These are phyloP conservation scores for Cyprinodon variegatus DNA, from an alignment of 2,113 vertebrate genomes.

Conservation along the genomic window DNA sequence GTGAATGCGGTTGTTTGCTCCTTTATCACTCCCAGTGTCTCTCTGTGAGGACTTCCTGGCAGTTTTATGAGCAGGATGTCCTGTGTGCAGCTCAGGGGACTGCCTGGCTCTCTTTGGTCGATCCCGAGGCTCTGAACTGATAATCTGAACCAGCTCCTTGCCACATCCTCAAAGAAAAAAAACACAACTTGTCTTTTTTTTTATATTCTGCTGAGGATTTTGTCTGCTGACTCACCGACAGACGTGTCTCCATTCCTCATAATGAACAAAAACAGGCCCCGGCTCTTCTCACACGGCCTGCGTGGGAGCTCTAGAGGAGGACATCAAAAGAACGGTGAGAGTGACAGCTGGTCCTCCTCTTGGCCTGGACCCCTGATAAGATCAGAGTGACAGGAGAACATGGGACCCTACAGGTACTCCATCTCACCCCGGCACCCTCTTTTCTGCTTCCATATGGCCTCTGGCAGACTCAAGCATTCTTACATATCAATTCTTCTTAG, in stretches of 20 bases:
- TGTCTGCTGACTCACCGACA: conserved; percentile 46
- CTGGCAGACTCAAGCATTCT: conserved; percentile 49
- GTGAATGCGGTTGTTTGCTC: conserved; percentile 42
- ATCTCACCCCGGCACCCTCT: conserved; percentile 41
- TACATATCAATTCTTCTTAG: conserved; percentile 26
- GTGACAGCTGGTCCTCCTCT: conserved; percentile 79
- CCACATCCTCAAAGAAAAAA: conserved; percentile 51
- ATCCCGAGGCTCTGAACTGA: conserved; percentile 53
- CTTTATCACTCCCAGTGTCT: conserved; percentile 59
- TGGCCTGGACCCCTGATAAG: conserved; percentile 75
- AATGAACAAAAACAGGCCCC: conserved; percentile 58
- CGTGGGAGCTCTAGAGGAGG: conserved; percentile 43
- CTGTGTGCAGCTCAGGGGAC: conserved; percentile 56
- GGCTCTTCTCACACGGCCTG: conserved; percentile 50
- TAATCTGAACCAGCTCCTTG: conserved; percentile 41
- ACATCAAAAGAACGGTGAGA: conserved; percentile 74
- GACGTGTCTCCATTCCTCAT: conserved; percentile 53
- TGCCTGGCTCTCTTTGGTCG: conserved; percentile 55
- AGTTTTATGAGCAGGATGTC: conserved; percentile 72
- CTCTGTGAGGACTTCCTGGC: conserved; percentile 54
- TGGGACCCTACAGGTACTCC: conserved; percentile 66
- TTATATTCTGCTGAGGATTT: conserved; percentile 39
- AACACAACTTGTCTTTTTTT: conserved; percentile 45
- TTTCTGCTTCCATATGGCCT: conserved; percentile 69
- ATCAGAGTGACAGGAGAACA: conserved; percentile 75